phyloP scores from a whole-genome alignment of 2,888 invertebrate genomes.

The Drosophila helvetica region DNA sequence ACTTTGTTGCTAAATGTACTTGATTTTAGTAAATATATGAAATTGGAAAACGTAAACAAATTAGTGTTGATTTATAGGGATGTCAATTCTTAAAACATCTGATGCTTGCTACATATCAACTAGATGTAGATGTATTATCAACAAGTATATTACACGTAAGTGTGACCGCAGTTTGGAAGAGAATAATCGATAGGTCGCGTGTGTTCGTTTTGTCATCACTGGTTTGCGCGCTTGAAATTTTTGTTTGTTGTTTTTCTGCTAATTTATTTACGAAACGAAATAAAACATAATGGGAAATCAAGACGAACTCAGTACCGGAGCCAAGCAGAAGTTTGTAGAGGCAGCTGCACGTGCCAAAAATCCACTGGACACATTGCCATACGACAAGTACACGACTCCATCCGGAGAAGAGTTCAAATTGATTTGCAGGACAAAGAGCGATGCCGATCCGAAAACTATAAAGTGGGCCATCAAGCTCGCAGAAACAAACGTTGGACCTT shows the following conservation, averaged over 20 bases:
- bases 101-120: too few relatives aligned
- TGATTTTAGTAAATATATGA: neutral
- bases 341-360: conserved; percentile 80
- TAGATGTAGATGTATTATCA: too few relatives aligned
- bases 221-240: conserved; percentile 17
- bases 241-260: neutral
- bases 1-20: neutral
- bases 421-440: conserved; percentile 78
- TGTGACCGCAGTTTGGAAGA: neutral
- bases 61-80: neutral
- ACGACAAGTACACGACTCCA: conserved; percentile 65
- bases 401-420: conserved; percentile 70
- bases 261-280: conserved; percentile 11
- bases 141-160: too few relatives aligned
- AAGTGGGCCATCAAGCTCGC: conserved; percentile 84
- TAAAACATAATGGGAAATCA: conserved; percentile 66
- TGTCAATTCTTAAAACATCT: too few relatives aligned
- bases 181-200: neutral
- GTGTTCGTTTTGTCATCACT: conserved; percentile 13
- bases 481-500: conserved; percentile 82
- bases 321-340: conserved; percentile 82
- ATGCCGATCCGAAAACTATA: conserved; percentile 78
- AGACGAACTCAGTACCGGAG: conserved; percentile 66
- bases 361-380: conserved; percentile 77
- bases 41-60: neutral